Evolutionary conservation across 2,888 invertebrate species (phyloP).

Genomic region (Coenonympha arcania): DNA sequence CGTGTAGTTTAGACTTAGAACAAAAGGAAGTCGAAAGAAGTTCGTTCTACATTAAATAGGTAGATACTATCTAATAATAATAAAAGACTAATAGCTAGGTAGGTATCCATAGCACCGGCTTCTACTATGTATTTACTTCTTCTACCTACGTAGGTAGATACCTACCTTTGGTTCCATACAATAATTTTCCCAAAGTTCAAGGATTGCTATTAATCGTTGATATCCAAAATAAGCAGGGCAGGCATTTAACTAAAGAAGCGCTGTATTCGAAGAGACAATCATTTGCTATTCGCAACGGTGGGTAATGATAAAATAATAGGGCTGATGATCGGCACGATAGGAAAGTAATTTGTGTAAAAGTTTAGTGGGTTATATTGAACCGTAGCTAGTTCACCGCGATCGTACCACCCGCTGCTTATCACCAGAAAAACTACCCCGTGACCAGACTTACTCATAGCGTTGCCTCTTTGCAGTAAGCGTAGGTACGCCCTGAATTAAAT

Average conservation of each 20-base stretch:
- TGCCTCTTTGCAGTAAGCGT: slow-evolving; percentile 39
- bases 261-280: slow-evolving; percentile 42
- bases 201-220: neutral
- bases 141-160: too few species aligned
- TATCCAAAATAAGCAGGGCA: neutral
- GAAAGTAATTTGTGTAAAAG: slow-evolving; percentile 71
- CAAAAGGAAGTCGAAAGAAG: too few species aligned
- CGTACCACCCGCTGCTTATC: slow-evolving; percentile 62
- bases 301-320: slow-evolving; percentile 71
- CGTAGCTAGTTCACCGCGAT: slow-evolving; percentile 39
- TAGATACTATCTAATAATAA: too few species aligned
- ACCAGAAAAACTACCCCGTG: slow-evolving; percentile 63
- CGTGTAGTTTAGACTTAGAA: too few species aligned
- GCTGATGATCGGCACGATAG: slow-evolving; percentile 68
- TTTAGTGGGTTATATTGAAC: slow-evolving; percentile 47
- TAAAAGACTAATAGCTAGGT: too few species aligned
- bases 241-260: slow-evolving; percentile 38
- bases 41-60: too few species aligned
- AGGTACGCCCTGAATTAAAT: slow-evolving; percentile 29
- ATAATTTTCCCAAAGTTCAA: neutral
- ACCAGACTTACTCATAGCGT: slow-evolving; percentile 52
- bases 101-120: too few species aligned
- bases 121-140: too few species aligned
- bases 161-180: too few species aligned
- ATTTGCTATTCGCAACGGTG: slow-evolving; percentile 58